These are phyloP conservation scores for Chromoteleia sp. DNA, from an alignment of 2,888 invertebrate species.

Conservation along the genomic window DNA sequence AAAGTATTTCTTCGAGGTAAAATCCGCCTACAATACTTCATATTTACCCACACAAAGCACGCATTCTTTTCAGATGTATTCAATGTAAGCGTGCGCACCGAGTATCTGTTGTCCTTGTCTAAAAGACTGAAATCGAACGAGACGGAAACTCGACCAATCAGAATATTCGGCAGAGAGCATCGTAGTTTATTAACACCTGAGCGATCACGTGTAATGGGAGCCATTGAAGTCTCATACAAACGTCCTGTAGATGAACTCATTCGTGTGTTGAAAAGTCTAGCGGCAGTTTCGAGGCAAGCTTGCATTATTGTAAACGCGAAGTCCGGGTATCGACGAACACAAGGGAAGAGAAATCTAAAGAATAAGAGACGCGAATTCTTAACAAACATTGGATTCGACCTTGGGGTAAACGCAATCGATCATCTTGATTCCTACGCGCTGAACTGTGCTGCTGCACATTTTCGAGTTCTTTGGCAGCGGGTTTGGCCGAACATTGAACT, in stretches of 20 bases:
- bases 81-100: constrained; percentile 26
- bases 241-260: constrained; percentile 26
- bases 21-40: constrained; percentile 61
- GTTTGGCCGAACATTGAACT: constrained; percentile 47
- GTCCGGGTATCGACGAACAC: no score
- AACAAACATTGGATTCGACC: constrained; percentile 5
- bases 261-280: constrained; percentile 12
- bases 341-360: no score
- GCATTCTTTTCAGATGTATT: constrained; percentile 47
- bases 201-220: constrained; percentile 33
- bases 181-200: constrained; percentile 33
- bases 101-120: background rate
- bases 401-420: constrained; percentile 44
- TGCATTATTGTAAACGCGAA: no score
- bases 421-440: constrained; percentile 16
- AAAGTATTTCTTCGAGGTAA: constrained; percentile 45
- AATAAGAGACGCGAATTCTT: no score
- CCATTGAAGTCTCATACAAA: constrained; percentile 18
- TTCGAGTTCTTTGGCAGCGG: constrained; percentile 26
- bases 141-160: background rate
- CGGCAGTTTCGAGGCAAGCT: background rate
- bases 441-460: constrained; percentile 24
- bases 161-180: no score
- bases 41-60: constrained; percentile 54
- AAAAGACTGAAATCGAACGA: background rate